Percentiles rank a stretch among this genome's conserved stretches.
phyloP scores from a whole-genome alignment of 2,797 vertebrate genomes.

The Ctenochaetus hawaiiensis region DNA sequence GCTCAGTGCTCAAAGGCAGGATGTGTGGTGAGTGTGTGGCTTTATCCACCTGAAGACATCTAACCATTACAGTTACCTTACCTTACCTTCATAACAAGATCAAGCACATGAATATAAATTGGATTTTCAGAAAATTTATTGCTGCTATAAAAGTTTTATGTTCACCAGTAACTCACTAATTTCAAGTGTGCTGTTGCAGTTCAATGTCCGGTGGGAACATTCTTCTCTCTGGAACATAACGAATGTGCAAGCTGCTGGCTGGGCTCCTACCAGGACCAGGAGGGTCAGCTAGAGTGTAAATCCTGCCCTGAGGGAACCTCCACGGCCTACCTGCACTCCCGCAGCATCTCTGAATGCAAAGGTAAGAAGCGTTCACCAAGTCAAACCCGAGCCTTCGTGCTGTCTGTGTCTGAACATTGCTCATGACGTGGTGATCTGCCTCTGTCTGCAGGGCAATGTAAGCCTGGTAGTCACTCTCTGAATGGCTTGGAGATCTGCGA shows the following conservation, averaged over 20 bases:
- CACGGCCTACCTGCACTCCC: conserved; percentile 95
- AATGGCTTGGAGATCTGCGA: conserved; percentile 97
- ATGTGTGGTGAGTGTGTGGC: conserved; percentile 92
- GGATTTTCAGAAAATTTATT: neutral
- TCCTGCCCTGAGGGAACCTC: conserved; percentile 90
- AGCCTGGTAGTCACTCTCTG: conserved; percentile 92
- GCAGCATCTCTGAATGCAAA: conserved; percentile 92
- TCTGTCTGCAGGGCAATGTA: conserved; percentile 91
- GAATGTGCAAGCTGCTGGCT: conserved; percentile 95
- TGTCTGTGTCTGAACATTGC: neutral
- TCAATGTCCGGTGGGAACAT: conserved; percentile 95
- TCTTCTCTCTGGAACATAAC: conserved; percentile 91
- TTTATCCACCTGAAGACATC: neutral
- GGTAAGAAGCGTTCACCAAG: conserved; percentile 77
- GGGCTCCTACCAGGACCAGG: conserved; percentile 95
- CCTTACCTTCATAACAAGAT: neutral
- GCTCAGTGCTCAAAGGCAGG: conserved; percentile 93
- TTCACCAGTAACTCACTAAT: conserved; percentile 16
- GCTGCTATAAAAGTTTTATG: neutral
- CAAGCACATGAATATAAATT: neutral
- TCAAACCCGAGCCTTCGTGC: neutral
- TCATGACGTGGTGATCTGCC: neutral
- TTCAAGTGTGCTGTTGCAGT: conserved; percentile 82
- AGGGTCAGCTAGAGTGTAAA: conserved; percentile 95
- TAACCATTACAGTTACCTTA: too few relatives aligned